phyloP scores from a whole-genome alignment of 2,888 invertebrate species.

The Frankliniella fusca region DNA sequence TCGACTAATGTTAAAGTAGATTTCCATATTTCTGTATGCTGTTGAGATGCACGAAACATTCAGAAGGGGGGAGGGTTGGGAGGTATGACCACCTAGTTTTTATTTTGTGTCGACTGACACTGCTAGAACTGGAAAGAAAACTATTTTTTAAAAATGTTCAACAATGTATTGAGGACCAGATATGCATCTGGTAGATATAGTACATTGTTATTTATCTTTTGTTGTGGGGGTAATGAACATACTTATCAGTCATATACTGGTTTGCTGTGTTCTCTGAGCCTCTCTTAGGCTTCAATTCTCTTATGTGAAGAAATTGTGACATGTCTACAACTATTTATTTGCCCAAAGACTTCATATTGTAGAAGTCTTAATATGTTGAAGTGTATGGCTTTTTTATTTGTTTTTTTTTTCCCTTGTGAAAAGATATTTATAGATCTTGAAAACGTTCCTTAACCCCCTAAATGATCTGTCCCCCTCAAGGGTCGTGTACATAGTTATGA shows the following conservation, averaged over 20 bases:
- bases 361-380: conserved; percentile 5
- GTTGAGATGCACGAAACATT: conserved; percentile 85
- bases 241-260: background rate
- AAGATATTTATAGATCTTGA: conserved; percentile 30
- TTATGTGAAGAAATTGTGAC: conserved; percentile 26
- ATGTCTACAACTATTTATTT: conserved; percentile 23
- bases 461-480: conserved; percentile 42
- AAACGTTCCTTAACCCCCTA: conserved; percentile 40
- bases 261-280: background rate
- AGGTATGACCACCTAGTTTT: conserved; percentile 47
- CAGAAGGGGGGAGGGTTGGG: conserved; percentile 63
- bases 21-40: conserved; percentile 62
- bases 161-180: conserved; percentile 15
- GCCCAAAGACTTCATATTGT: background rate
- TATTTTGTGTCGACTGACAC: conserved; percentile 43
- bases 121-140: conserved; percentile 39
- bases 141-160: conserved; percentile 32
- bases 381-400: conserved; percentile 23
- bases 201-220: conserved; percentile 27
- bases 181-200: conserved; percentile 9
- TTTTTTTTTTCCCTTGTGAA: conserved; percentile 29
- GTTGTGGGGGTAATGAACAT: conserved; percentile 19
- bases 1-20: conserved; percentile 30
- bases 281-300: conserved; percentile 18
- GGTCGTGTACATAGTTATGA: conserved; percentile 41